A percentile compares a stretch with the other conserved stretches of the same genome.
Conservation (phyloP, 2,888 invertebrate species). For the Thecophora atra region DNA sequence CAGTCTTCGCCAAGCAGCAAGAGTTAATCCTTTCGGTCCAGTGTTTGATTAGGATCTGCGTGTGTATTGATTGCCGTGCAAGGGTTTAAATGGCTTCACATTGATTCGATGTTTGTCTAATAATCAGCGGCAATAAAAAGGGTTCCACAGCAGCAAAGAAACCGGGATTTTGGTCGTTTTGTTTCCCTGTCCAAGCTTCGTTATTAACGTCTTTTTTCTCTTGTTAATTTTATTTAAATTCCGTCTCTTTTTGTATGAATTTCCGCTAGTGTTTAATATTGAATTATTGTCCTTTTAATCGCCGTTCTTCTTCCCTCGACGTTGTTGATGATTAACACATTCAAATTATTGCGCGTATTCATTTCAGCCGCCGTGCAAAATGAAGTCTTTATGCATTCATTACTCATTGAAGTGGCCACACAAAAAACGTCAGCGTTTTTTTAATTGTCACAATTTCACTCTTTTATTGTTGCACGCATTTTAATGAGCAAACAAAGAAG, state of each 20-base stretch:
- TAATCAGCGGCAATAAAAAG: constrained; percentile 16
- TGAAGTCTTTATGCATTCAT: neutral
- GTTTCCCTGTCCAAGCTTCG: too few species aligned
- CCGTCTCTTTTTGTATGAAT: too few species aligned
- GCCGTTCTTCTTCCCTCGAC: too few species aligned
- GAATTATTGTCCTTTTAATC: too few species aligned
- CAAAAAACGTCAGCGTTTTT: neutral
- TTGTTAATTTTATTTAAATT: too few species aligned
- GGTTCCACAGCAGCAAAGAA: constrained; percentile 1
- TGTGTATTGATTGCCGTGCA: constrained; percentile 32
- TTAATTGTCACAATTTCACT: too few species aligned
- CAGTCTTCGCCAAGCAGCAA: constrained; percentile 50
- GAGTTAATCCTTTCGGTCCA: constrained; percentile 29
- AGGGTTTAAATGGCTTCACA: constrained; percentile 33
- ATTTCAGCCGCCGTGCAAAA: neutral
- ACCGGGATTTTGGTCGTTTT: too few species aligned
- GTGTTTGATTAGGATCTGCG: constrained; percentile 32
- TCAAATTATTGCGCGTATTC: neutral
- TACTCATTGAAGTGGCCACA: neutral
- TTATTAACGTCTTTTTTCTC: too few species aligned
- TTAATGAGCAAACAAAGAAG: neutral
- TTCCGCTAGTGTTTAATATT: too few species aligned
- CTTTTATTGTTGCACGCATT: too few species aligned
- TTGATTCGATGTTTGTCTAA: constrained; percentile 29
- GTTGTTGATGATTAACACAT: too few species aligned